Base-by-base conservation (phyloP, 2,797 vertebrate species). In the Pseudochaenichthys georgianus region DNA sequence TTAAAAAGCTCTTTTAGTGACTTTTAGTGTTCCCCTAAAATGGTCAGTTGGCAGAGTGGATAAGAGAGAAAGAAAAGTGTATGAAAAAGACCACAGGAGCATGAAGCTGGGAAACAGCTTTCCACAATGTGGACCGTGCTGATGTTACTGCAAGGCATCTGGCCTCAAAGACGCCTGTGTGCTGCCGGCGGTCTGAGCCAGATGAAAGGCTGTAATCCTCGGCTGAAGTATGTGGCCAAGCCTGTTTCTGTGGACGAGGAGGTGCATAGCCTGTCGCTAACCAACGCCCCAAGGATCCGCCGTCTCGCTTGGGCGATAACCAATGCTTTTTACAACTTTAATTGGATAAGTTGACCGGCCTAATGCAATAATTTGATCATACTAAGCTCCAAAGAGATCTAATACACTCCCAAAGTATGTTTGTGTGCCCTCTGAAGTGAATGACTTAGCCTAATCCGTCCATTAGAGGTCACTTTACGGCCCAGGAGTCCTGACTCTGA, bases 361-460 rank as follows among this genome's bases (percentile, higher is more conserved):
- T 86, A 92, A 93, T 81, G 88, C 87, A 89, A 85, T 93, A 87
- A 93, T 93, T 91, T 93, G 89, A 93, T 94, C 88, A 92, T 1
- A 63, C 86, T 87, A 89, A 88, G 88, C 91, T 82, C 80, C 65
- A 71, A 65, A 81, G 85, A 85, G 88, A 90, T 86, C 85, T 88
- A 86, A 89, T 86, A 77, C 43, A 51, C 84, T 86, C 82, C 75
- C 66, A 62, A 71, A 88, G 82, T 88, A 73, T 89, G 70, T 89
- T 84, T 77, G 73, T 78, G 67, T 59, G 45, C 73, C 77, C 81
- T 90, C 84, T 80, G 84, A 89, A 89, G 87, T 84, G 76, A 83
- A 78, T 70, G 83, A 86, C 78, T 87, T 68, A 12, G 75, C 64
- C 64, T 90, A 85, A 91, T 93, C 85, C 80, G 13, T 85, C 83